Percentiles rank a stretch among this genome's conserved stretches.
phyloP scores from a whole-genome alignment of 37 sponge, comb jelly and placozoan genomes.

The Bolinopsis microptera region DNA sequence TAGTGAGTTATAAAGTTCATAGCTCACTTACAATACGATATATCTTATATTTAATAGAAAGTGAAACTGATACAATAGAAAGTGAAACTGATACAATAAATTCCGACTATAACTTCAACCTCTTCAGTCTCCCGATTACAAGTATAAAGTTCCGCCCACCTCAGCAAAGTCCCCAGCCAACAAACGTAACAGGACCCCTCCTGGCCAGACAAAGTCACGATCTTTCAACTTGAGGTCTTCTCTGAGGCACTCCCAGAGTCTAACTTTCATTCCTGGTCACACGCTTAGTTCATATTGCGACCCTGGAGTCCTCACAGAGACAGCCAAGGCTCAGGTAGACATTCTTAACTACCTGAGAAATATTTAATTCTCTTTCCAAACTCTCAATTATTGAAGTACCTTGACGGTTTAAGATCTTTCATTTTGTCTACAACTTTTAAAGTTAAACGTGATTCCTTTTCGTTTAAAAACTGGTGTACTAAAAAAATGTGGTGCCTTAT shows the following conservation, averaged over 20 bases:
- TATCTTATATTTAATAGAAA: too few species aligned
- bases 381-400: too few species aligned
- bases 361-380: not conserved
- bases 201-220: not conserved
- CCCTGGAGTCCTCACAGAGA: not conserved
- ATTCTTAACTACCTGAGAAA: not conserved
- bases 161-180: not conserved
- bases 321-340: not conserved
- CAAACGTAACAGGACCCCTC: not conserved
- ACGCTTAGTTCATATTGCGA: not conserved
- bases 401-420: too few species aligned
- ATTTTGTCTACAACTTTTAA: too few species aligned
- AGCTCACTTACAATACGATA: too few species aligned
- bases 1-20: too few species aligned
- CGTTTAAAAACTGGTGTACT: too few species aligned
- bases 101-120: too few species aligned
- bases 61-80: too few species aligned
- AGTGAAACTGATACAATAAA: too few species aligned
- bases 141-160: not conserved
- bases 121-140: not conserved
- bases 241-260: not conserved
- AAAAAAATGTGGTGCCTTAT: too few species aligned
- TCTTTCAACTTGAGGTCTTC: not conserved
- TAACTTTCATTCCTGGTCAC: not conserved
- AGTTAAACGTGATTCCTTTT: too few species aligned